Evolutionary conservation across 2,113 vertebrate genomes (phyloP).

Genomic region (Pteropus alecto): DNA sequence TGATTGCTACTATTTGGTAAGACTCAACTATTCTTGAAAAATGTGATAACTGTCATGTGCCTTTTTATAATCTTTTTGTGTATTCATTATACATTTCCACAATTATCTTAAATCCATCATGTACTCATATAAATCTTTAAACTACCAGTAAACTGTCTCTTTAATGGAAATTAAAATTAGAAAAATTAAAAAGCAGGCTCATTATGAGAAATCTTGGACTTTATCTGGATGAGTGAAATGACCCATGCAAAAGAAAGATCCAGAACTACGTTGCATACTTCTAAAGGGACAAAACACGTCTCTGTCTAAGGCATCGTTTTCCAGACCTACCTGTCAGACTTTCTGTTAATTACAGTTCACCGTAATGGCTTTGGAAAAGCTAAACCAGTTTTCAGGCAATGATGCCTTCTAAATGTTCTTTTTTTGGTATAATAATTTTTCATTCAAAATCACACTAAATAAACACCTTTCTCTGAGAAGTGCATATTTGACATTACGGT

Average conservation of each 20-base stretch:
- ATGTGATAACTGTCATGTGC: neutral
- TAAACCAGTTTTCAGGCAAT: conserved; percentile 22
- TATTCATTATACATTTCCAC: neutral
- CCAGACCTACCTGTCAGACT: neutral
- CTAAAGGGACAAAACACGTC: neutral
- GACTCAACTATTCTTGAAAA: conserved; percentile 11
- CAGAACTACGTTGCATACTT: neutral
- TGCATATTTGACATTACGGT: neutral
- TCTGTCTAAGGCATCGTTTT: neutral
- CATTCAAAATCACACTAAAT: neutral
- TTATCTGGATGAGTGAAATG: conserved; percentile 50
- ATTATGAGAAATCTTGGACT: conserved; percentile 43
- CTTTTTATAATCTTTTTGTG: neutral
- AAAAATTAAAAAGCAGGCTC: conserved; percentile 62
- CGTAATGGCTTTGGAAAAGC: neutral
- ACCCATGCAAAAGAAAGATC: neutral
- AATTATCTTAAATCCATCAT: conserved; percentile 53
- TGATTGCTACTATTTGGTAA: neutral
- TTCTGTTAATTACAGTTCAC: neutral
- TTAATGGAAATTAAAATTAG: conserved; percentile 63
- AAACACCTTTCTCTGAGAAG: neutral
- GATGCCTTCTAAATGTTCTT: neutral
- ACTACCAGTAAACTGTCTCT: neutral
- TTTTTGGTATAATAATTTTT: neutral
- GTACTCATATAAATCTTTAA: conserved; percentile 44